phyloP scores from a whole-genome alignment of 2,888 invertebrate genomes.

The Archips xylosteana region DNA sequence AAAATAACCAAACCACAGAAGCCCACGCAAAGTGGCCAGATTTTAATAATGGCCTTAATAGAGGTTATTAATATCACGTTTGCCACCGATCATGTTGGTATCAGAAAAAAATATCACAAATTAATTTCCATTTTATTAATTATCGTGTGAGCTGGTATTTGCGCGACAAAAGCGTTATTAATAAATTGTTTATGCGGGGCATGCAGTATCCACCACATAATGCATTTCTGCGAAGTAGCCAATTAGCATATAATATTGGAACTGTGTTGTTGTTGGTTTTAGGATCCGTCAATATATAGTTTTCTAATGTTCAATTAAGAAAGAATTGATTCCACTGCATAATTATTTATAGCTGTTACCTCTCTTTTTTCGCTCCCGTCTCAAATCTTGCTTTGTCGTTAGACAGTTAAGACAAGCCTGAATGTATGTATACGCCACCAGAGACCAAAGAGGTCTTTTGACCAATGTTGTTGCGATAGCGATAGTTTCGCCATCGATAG shows the following conservation, averaged over 20 bases:
- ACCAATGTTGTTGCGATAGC: too few species aligned
- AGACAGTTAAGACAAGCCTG: too few species aligned
- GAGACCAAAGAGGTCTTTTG: too few species aligned
- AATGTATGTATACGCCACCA: too few species aligned
- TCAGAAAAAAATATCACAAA: slow-evolving; percentile 29
- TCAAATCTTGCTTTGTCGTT: too few species aligned
- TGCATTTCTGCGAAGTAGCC: background rate
- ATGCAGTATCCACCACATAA: slow-evolving; percentile 20
- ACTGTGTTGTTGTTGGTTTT: background rate
- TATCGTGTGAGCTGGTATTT: slow-evolving; percentile 30
- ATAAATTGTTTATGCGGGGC: slow-evolving; percentile 29
- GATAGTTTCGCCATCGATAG: too few species aligned
- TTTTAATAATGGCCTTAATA: slow-evolving; percentile 36
- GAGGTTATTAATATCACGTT: slow-evolving; percentile 33
- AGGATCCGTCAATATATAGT: background rate
- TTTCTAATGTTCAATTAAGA: too few species aligned
- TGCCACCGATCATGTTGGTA: slow-evolving; percentile 27
- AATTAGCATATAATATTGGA: background rate
- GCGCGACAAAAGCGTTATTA: slow-evolving; percentile 34
- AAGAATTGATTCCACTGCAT: too few species aligned
- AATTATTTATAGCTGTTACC: too few species aligned
- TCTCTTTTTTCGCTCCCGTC: too few species aligned
- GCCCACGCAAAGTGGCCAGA: slow-evolving; percentile 29
- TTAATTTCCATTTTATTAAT: slow-evolving; percentile 39
- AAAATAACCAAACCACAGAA: slow-evolving; percentile 11